Base-by-base conservation (phyloP, 2,797 vertebrate species). In the Okamejei kenojei region DNA sequence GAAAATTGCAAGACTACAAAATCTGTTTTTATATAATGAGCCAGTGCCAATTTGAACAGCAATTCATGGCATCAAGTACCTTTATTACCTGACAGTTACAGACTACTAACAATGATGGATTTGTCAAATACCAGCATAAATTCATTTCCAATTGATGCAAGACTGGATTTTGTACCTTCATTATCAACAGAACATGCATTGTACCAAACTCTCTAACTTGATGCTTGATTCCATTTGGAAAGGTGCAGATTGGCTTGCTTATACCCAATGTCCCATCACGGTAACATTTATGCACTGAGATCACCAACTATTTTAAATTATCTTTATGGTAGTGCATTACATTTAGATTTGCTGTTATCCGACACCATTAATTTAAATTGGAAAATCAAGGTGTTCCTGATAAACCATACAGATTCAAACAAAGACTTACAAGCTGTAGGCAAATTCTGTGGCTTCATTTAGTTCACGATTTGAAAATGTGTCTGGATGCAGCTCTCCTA, bases 1-100 rank as follows among this genome's bases (percentile, higher is more conserved):
- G 90, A 74, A 92, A 76, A 76, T 92, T 74, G 90, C 68, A 76
- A 76, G 90, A 35, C 84, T 68, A n/a, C 84, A 74, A 92, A 54
- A 45, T 9, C 26, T 17, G 0, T 54, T 92, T 73, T 74, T 76
- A 29, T 15, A 1, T 74, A 45, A 74, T 61, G 35, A 76, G 90
- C 38, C 61, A n/a, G 73, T 76, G 26, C 71, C 71, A 76, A 35
- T 73, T 73, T 73, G n/a, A 71, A 73, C 81, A 26, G 45, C 21
- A 23, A 84, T 58, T 35, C 21, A 84, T 71, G 32, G 26, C 65
- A 74, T 76, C 35, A 76, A 29, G 90, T 92, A 58, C 90, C 90
- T 74, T 74, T 54, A 74, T 45, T 74, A 29, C 13, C 26, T 45
- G 76, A 92, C 71, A 92, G 32, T 45, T 10, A 2, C 17, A 74